These are phyloP conservation scores for Malthinus flaveolus DNA, from an alignment of 2,888 invertebrate genomes.

Conservation along the genomic window DNA sequence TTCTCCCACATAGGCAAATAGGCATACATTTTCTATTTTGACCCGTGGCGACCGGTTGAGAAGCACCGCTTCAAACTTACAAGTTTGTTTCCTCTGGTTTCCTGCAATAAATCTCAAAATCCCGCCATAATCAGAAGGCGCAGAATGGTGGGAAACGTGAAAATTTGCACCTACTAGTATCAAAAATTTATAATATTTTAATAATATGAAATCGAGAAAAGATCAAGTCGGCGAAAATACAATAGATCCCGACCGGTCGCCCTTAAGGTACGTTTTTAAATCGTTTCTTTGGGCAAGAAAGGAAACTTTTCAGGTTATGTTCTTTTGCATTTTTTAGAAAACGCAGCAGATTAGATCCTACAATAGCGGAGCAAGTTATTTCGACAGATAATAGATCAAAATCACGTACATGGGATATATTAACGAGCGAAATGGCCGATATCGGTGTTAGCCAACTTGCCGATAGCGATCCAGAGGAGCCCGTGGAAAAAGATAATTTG, in stretches of 20 bases:
- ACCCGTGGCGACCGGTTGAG: no score
- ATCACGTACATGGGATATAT: constrained; percentile 45
- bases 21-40: no score
- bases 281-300: no score
- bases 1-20: no score
- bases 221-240: no score
- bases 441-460: constrained; percentile 64
- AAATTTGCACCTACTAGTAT: no score
- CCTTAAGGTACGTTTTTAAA: neutral
- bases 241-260: neutral
- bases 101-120: neutral
- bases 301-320: neutral
- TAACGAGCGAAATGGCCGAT: constrained; percentile 58
- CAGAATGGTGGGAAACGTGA: no score
- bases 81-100: no score
- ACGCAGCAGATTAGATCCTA: constrained; percentile 46
- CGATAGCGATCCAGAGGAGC: constrained; percentile 42
- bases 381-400: neutral
- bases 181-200: no score
- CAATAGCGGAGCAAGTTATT: constrained; percentile 6
- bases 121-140: no score
- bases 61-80: neutral
- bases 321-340: constrained; percentile 40
- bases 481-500: constrained; percentile 29
- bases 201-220: no score